A percentile compares a stretch with the other conserved stretches of the same genome.
Conservation (phyloP, 2,888 invertebrate species). For the Diarsia rubi region DNA sequence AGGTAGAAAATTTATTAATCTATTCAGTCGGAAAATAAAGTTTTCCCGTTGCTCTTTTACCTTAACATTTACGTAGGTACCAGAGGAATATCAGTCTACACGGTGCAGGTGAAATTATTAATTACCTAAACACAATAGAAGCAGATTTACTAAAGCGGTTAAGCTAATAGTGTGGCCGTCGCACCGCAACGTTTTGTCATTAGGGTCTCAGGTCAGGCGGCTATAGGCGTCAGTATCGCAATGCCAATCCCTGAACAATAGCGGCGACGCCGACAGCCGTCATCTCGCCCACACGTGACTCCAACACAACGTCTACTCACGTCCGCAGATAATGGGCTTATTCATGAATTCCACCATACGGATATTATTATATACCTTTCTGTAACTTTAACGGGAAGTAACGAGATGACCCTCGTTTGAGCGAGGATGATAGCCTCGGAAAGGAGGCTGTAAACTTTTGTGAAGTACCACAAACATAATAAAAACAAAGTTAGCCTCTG, state of each 20-base stretch:
- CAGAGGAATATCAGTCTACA: conserved; percentile 1
- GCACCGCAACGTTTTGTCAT: conserved; percentile 56
- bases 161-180: conserved; percentile 43
- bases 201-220: conserved; percentile 35
- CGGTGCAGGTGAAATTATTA: conserved; percentile 21
- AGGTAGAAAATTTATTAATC: neutral
- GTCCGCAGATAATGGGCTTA: conserved; percentile 70
- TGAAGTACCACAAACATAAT: neutral
- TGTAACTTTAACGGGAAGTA: conserved; percentile 57
- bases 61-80: neutral
- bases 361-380: conserved; percentile 62
- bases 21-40: conserved; percentile 7
- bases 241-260: conserved; percentile 54
- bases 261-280: conserved; percentile 39
- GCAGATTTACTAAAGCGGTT: conserved; percentile 43
- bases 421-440: conserved; percentile 1
- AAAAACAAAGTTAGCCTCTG: neutral
- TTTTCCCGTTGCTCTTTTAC: neutral
- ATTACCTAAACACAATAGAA: conserved; percentile 38
- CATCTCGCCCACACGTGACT: conserved; percentile 60
- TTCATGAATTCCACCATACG: conserved; percentile 68
- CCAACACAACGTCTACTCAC: conserved; percentile 67
- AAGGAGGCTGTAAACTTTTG: conserved; percentile 19
- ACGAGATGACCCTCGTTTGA: conserved; percentile 45
- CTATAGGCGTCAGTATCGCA: conserved; percentile 46